Percentiles rank a stretch among this genome's conserved stretches.
phyloP scores from a whole-genome alignment of 2,113 vertebrate genomes.

The Callopanchax toddi region DNA sequence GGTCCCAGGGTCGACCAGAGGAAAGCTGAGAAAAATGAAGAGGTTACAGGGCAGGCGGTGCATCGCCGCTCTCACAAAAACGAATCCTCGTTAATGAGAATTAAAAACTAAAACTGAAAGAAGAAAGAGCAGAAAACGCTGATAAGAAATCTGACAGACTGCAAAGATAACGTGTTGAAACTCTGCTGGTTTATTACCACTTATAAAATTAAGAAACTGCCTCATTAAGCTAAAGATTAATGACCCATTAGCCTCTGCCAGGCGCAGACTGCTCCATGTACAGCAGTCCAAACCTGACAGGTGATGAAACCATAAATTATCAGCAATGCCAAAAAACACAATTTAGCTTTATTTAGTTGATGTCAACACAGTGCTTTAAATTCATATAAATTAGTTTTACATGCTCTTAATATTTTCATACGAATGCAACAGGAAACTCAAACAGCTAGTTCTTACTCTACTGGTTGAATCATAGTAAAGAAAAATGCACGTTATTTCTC shows the following conservation, averaged over 20 bases:
- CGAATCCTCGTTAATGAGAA: slow-evolving; percentile 8
- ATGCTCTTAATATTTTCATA: neutral
- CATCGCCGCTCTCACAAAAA: neutral
- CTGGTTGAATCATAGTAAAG: no score
- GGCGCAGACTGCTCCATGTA: neutral
- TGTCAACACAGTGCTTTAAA: neutral
- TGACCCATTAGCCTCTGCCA: slow-evolving; percentile 11
- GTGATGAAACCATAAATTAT: slow-evolving; percentile 5
- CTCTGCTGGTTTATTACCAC: slow-evolving; percentile 21
- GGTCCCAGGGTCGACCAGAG: slow-evolving; percentile 39
- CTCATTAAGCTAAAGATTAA: slow-evolving; percentile 32
- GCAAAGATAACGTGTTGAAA: slow-evolving; percentile 14
- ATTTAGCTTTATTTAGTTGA: neutral
- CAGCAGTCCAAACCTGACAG: slow-evolving; percentile 9
- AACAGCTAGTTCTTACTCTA: no score
- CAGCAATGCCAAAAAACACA: neutral
- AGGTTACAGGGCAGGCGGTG: slow-evolving; percentile 32
- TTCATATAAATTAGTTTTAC: neutral
- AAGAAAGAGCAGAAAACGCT: neutral
- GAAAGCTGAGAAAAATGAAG: slow-evolving; percentile 19
- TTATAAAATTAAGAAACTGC: slow-evolving; percentile 15
- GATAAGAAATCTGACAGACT: neutral
- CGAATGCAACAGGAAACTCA: no score
- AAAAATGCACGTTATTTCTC: no score
- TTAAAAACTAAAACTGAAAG: slow-evolving; percentile 7